These are phyloP conservation scores for Minunthozetes semirufus DNA, from an alignment of 2,888 invertebrate genomes.

Conservation along the genomic window DNA sequence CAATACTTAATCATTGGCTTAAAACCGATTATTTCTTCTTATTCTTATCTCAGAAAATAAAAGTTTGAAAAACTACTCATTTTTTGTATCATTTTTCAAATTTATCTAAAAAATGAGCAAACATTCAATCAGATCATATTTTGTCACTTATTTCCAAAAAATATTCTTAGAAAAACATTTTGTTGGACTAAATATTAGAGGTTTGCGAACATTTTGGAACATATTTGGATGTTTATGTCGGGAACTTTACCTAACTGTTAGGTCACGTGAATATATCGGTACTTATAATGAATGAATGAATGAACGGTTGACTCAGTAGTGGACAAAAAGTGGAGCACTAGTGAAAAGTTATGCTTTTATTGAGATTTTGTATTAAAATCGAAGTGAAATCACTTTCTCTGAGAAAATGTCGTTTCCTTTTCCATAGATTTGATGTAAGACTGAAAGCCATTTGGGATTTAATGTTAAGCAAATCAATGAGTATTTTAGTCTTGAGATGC, in stretches of 20 bases:
- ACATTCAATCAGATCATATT: too few relatives aligned
- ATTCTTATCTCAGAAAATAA: too few relatives aligned
- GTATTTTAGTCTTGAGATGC: constrained; percentile 6
- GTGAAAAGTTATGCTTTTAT: constrained; percentile 14
- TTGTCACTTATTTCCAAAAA: too few relatives aligned
- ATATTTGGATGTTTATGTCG: too few relatives aligned
- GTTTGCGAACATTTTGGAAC: too few relatives aligned
- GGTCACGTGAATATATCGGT: background rate
- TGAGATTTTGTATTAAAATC: constrained; percentile 2
- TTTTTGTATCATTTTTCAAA: too few relatives aligned
- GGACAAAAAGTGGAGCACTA: constrained; percentile 7
- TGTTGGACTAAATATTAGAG: too few relatives aligned
- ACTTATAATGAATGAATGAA: background rate
- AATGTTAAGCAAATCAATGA: background rate
- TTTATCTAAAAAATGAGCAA: too few relatives aligned
- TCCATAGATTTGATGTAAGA: background rate
- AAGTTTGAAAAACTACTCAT: too few relatives aligned
- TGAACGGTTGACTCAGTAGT: background rate
- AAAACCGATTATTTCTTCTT: too few relatives aligned
- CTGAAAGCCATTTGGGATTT: background rate
- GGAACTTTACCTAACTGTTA: background rate
- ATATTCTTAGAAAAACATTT: too few relatives aligned
- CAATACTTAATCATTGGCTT: too few relatives aligned
- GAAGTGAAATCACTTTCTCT: constrained; percentile 7
- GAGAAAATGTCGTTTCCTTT: background rate